phyloP scores from a whole-genome alignment of 1,140 invertebrate species.

The Drosophila punjabiensis region DNA sequence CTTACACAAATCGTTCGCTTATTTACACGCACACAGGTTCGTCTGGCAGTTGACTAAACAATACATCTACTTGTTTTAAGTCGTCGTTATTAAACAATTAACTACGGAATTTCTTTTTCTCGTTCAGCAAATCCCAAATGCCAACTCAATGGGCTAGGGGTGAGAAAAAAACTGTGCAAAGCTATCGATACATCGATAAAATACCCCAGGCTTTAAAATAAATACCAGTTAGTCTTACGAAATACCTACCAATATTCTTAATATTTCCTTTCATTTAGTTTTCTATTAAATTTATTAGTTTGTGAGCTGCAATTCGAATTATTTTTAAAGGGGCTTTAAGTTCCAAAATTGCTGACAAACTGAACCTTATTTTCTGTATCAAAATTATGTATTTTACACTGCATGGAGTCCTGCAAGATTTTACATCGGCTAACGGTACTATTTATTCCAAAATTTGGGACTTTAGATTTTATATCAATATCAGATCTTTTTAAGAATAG shows the following conservation, averaged over 20 bases:
- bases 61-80: conserved; percentile 67
- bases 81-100: conserved; percentile 56
- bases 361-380: no score
- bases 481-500: no score
- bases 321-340: no score
- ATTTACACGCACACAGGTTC: conserved; percentile 49
- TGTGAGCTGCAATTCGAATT: no score
- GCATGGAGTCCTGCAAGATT: no score
- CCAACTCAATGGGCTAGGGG: conserved; percentile 53
- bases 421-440: no score
- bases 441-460: no score
- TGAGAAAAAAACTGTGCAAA: background rate
- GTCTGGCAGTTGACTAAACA: conserved; percentile 45
- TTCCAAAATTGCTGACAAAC: no score
- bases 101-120: conserved; percentile 55
- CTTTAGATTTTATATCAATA: no score
- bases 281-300: no score
- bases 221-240: background rate
- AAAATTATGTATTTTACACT: no score
- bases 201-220: background rate
- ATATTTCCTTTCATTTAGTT: no score
- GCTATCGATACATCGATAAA: background rate
- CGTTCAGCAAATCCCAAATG: conserved; percentile 62
- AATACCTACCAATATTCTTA: background rate
- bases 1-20: conserved; percentile 56